Evolutionary conservation across 2,888 invertebrate species (phyloP), one percentile per base, ranked within the genome.

Genomic region (Dione vanillae): DNA sequence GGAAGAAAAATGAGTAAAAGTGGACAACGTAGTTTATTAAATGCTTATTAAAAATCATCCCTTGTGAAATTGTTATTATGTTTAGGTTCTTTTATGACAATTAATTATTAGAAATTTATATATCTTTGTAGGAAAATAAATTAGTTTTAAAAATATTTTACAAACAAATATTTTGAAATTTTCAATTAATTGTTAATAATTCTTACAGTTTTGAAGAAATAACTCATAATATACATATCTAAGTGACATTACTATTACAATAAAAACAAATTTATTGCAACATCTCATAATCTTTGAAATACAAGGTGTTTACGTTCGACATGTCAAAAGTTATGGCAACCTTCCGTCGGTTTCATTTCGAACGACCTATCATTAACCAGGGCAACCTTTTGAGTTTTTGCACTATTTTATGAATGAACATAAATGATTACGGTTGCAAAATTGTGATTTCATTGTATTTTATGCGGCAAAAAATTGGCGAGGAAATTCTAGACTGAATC

Each of bases 321-420:
- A 87, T 85, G 88, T 88, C 88, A 90, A 85, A 89, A 88, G 88
- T 84, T 85, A 87, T 87, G 81, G 85, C 80, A 82, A 81, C 81
- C 82, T 83, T 86, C 87, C 86, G 85, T 80, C 82, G 83, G 81
- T 78, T 81, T 77, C 80, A 79, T 83, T 84, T 76, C 75, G 75
- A 75, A 65, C 70, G 81, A 83, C 84, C 85, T 85, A 88, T 88
- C 82, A 90, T 90, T 89, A 82, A 80, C 66, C 73, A 81, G 78
- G 75, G 78, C 78, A 78, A 83, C 83, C 83, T 70, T 83, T 82
- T 78, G 77, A 81, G 83, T 89, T 90, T 91, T 89, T 89, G 84
- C 82, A 80, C 81, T 80, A 83, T 81, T 84, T 89, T 85, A 83
- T 89, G 88, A 89, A 91, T 89, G 88, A 78, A 80, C 75, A 79